Evolutionary conservation across 2,797 vertebrate species (phyloP).

Genomic region (Hylomyscus alleni): DNA sequence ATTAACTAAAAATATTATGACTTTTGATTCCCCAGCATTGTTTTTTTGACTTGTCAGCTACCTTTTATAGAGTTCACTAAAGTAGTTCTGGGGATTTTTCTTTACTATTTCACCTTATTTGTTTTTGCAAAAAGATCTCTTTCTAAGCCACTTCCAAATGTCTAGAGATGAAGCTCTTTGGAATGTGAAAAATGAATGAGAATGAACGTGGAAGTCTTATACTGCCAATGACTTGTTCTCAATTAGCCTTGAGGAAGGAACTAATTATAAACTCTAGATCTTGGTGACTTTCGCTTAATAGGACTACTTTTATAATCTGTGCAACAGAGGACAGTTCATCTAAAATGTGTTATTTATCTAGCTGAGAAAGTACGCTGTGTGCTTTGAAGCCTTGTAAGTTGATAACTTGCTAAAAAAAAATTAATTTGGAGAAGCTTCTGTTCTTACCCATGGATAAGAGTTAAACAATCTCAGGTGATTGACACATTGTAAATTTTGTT

Average conservation of each 20-base stretch:
- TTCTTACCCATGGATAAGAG: constrained; percentile 65
- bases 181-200: constrained; percentile 67
- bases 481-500: constrained; percentile 64
- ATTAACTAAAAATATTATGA: constrained; percentile 36
- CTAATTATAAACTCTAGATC: constrained; percentile 72
- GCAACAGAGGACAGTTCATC: constrained; percentile 63
- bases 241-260: constrained; percentile 72
- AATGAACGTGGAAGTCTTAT: constrained; percentile 55
- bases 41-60: constrained; percentile 57
- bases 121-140: constrained; percentile 73
- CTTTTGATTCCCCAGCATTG: constrained; percentile 2
- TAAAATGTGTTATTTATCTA: constrained; percentile 73
- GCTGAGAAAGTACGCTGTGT: constrained; percentile 62
- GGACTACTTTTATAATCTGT: constrained; percentile 69
- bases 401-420: constrained; percentile 73
- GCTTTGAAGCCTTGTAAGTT: constrained; percentile 72
- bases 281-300: constrained; percentile 68
- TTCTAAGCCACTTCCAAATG: constrained; percentile 65
- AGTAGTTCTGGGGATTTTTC: constrained; percentile 30
- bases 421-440: constrained; percentile 55
- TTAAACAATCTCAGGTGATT: constrained; percentile 35
- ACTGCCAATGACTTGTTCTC: constrained; percentile 58
- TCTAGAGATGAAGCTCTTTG: constrained; percentile 52
- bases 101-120: constrained; percentile 48
- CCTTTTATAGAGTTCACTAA: constrained; percentile 16